These are phyloP conservation scores for Priocnemis perturbator DNA, from an alignment of 2,888 invertebrate species.

Conservation along the genomic window DNA sequence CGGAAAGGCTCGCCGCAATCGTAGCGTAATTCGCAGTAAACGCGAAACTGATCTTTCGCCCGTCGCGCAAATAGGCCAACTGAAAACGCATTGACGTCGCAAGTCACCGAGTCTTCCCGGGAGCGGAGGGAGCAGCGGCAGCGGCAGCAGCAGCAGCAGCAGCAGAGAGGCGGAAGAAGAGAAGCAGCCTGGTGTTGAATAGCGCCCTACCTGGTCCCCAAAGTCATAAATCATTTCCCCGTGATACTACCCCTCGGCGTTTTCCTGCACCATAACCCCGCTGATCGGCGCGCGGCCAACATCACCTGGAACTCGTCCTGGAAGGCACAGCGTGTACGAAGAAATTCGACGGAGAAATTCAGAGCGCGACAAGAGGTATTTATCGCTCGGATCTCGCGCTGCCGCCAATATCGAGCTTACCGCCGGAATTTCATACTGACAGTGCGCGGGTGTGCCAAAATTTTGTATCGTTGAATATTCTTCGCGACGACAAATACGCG, in stretches of 20 bases:
- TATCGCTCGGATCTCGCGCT: too few species aligned
- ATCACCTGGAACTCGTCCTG: constrained; percentile 66
- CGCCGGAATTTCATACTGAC: too few species aligned
- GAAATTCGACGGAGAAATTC: background rate
- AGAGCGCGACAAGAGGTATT: too few species aligned
- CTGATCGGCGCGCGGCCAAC: constrained; percentile 66
- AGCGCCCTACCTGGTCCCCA: constrained; percentile 71
- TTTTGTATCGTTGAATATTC: too few species aligned
- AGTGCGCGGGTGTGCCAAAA: too few species aligned
- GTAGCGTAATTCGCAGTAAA: too few species aligned
- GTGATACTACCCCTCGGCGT: constrained; percentile 65
- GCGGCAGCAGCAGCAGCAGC: constrained; percentile 19
- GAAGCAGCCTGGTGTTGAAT: constrained; percentile 59
- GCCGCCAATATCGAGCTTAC: too few species aligned
- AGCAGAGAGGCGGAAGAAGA: constrained; percentile 47
- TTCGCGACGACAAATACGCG: too few species aligned
- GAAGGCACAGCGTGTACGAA: background rate
- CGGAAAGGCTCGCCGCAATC: too few species aligned
- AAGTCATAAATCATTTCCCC: constrained; percentile 74
- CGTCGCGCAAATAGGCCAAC: constrained; percentile 54
- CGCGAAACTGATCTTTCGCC: constrained; percentile 23
- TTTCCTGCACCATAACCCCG: constrained; percentile 63
- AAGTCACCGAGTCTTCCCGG: constrained; percentile 30
- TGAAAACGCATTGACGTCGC: constrained; percentile 57
- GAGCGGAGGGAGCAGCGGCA: constrained; percentile 20